Conservation (phyloP, 1,140 invertebrate species). For the Drosophila ironensis region DNA sequence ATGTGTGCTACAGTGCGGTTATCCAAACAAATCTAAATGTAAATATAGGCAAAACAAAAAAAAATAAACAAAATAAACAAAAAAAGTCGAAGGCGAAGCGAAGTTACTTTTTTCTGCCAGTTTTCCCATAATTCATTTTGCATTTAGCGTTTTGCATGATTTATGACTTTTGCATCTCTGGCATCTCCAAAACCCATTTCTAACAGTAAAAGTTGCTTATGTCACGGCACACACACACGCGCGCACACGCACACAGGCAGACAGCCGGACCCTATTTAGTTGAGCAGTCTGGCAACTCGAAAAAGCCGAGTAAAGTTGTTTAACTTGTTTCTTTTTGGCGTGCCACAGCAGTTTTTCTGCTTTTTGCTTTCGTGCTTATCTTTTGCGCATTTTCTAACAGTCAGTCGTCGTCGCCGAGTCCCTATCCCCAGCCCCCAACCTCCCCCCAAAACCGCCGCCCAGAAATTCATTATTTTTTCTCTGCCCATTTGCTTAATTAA, state of each 20-base stretch:
- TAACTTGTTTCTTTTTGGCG: constrained; percentile 79
- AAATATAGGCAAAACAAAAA: constrained; percentile 30
- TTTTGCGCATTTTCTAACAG: constrained; percentile 63
- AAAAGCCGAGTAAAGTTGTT: constrained; percentile 64
- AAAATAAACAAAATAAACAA: constrained; percentile 25
- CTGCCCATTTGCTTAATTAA: constrained; percentile 59
- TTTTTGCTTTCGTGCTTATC: constrained; percentile 60
- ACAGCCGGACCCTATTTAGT: constrained; percentile 38
- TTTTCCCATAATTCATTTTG: constrained; percentile 20
- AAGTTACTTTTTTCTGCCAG: background rate
- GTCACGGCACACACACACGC: constrained; percentile 53
- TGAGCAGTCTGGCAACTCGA: constrained; percentile 64
- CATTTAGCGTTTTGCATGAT: constrained; percentile 8
- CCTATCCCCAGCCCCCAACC: constrained; percentile 3
- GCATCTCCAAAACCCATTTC: constrained; percentile 65
- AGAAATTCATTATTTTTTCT: constrained; percentile 32
- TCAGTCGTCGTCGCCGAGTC: too few relatives aligned
- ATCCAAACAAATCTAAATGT: constrained; percentile 48
- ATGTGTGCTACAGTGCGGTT: constrained; percentile 25
- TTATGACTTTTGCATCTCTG: constrained; percentile 17
- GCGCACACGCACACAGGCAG: constrained; percentile 7
- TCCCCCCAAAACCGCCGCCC: background rate
- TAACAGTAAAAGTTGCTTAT: constrained; percentile 80
- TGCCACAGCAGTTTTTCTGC: constrained; percentile 69
- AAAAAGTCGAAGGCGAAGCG: constrained; percentile 40